Percentiles rank a stretch among this genome's conserved stretches.
These are phyloP conservation scores for Spatulosminthurus flaviceps DNA, from an alignment of 2,888 invertebrate species.

Conservation along the genomic window DNA sequence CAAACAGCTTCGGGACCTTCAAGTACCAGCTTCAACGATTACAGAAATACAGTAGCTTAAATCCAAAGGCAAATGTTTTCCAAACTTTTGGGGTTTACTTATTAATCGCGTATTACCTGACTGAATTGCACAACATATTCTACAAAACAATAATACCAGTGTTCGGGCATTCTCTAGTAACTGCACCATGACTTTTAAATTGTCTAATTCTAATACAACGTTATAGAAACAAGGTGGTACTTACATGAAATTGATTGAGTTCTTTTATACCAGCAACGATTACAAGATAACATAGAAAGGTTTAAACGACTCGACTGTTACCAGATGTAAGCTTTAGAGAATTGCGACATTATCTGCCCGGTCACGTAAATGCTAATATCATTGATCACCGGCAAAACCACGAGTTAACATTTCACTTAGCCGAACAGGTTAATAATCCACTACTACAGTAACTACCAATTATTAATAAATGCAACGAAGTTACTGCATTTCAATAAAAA, in stretches of 20 bases:
- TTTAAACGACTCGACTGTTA: constrained; percentile 2
- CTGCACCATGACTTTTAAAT: constrained; percentile 3
- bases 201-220: background rate
- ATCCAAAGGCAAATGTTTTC: background rate
- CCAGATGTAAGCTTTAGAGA: constrained; percentile 13
- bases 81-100: background rate
- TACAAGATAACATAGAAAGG: constrained; percentile 1
- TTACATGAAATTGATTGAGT: constrained; percentile 11
- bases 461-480: constrained; percentile 6
- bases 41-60: too few species aligned
- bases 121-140: background rate
- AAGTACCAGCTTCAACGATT: too few species aligned
- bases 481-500: constrained; percentile 12
- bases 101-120: background rate
- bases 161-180: background rate
- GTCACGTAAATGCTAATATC: constrained; percentile 6
- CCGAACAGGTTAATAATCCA: background rate
- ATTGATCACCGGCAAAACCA: constrained; percentile 34
- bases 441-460: background rate
- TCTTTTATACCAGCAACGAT: background rate
- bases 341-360: background rate
- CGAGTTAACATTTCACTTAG: constrained; percentile 20
- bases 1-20: too few species aligned
- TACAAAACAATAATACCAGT: background rate
- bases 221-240: background rate